Evolutionary conservation across 2,797 vertebrate genomes (phyloP).

Genomic region (Menidia menidia): DNA sequence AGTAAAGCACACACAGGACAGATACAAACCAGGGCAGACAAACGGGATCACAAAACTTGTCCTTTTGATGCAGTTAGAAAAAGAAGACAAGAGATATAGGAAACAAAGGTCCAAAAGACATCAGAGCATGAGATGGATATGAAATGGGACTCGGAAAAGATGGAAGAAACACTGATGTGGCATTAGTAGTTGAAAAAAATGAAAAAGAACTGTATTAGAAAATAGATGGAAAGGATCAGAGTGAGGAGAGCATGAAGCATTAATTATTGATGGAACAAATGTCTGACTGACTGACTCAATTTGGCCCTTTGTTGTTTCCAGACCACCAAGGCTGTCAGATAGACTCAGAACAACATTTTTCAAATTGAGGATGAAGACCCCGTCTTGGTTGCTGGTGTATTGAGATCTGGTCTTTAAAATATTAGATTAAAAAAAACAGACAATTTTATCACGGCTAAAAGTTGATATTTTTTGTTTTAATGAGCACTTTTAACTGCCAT

Average conservation of each 20-base stretch:
- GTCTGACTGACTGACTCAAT: slow-evolving; percentile 78
- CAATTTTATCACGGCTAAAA: not conserved
- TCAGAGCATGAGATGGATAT: slow-evolving; percentile 15
- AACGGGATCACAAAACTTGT: slow-evolving; percentile 1
- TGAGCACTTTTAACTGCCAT: not conserved
- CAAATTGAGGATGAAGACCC: slow-evolving; percentile 30
- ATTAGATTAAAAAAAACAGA: not conserved
- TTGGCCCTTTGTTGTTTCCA: slow-evolving; percentile 75
- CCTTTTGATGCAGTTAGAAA: slow-evolving; percentile 7
- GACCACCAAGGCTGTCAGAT: slow-evolving; percentile 68
- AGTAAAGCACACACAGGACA: slow-evolving; percentile 16
- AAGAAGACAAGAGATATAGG: slow-evolving; percentile 2
- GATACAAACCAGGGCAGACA: slow-evolving; percentile 13
- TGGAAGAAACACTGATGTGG: slow-evolving; percentile 38
- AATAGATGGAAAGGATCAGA: slow-evolving; percentile 72
- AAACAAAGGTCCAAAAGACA: slow-evolving; percentile 30
- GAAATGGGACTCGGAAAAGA: slow-evolving; percentile 18
- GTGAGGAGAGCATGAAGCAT: slow-evolving; percentile 60
- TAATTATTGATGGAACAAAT: slow-evolving; percentile 81
- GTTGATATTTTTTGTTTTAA: not conserved
- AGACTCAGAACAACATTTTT: slow-evolving; percentile 47
- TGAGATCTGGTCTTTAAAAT: not conserved
- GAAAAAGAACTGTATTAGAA: slow-evolving; percentile 51
- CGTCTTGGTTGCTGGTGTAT: not conserved
- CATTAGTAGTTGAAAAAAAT: slow-evolving; percentile 12